phyloP scores from a whole-genome alignment of 2,113 vertebrate genomes.

The Natator depressus region DNA sequence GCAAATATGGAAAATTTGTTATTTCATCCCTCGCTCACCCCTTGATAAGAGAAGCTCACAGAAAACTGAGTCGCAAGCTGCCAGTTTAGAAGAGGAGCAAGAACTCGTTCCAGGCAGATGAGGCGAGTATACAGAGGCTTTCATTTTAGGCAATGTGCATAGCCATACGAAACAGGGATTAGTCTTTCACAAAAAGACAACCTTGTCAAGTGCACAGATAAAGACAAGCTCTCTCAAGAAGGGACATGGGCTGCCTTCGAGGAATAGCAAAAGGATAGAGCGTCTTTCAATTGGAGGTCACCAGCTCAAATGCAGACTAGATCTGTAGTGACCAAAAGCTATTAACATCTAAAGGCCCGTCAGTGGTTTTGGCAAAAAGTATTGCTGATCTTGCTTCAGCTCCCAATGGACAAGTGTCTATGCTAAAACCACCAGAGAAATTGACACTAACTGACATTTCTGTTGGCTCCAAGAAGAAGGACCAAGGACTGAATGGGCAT shows the following conservation, averaged over 20 bases:
- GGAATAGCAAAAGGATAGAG: conserved; percentile 52
- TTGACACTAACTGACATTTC: not conserved
- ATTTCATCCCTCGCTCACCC: not conserved
- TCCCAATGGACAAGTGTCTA: not conserved
- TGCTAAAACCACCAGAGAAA: not conserved
- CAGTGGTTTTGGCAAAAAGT: not conserved
- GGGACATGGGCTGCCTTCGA: conserved; percentile 15
- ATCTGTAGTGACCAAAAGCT: not conserved
- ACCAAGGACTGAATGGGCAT: rapidly evolving
- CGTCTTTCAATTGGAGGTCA: conserved; percentile 48
- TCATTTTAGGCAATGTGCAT: not conserved
- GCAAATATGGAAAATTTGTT: rapidly evolving
- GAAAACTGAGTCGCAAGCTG: not conserved
- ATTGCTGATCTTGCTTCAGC: not conserved
- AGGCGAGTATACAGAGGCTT: not conserved
- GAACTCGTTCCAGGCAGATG: rapidly evolving
- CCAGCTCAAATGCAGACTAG: conserved; percentile 35
- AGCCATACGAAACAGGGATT: conserved; percentile 39
- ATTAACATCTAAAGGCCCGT: conserved; percentile 5
- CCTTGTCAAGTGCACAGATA: conserved; percentile 32
- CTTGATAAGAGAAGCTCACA: not conserved
- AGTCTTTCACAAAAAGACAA: conserved; percentile 35
- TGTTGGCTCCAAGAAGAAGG: not conserved
- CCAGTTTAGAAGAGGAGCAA: not conserved
- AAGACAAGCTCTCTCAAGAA: conserved; percentile 29